Percentiles rank a stretch among this genome's conserved stretches.
These are phyloP conservation scores for Heliocidaris tuberculata DNA, from an alignment of 35 echinoderm and acorn worm genomes.

Conservation along the genomic window DNA sequence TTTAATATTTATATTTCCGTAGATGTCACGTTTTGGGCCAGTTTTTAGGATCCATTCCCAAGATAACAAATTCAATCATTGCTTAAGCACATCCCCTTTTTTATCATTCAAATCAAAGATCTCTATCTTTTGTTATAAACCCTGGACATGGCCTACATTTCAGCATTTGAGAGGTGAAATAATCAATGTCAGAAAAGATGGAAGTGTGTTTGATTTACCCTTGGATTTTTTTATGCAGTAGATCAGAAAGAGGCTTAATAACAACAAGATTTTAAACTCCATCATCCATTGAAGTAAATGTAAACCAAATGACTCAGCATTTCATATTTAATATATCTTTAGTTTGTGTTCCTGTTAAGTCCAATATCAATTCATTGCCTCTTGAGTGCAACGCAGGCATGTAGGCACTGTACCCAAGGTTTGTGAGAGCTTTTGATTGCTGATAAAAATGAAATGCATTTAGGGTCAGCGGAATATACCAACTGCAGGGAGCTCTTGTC, in stretches of 20 bases:
- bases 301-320: neutral
- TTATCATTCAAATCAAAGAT: neutral
- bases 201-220: neutral
- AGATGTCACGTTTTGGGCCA: neutral
- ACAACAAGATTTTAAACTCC: neutral
- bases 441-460: neutral
- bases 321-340: no score
- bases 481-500: neutral
- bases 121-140: neutral
- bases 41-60: neutral
- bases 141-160: neutral
- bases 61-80: neutral
- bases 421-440: neutral
- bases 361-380: no score
- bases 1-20: neutral
- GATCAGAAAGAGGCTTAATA: neutral
- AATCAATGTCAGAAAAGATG: neutral
- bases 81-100: neutral
- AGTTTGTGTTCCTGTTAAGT: no score
- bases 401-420: neutral
- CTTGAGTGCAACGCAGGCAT: no score
- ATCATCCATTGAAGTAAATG: neutral
- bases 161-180: neutral
- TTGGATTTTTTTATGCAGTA: neutral
- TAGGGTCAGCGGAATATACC: neutral